A percentile compares a stretch with the other conserved stretches of the same genome.
Evolutionary conservation across 2,888 invertebrate species (phyloP).

Genomic region (Lasioglossum morio): DNA sequence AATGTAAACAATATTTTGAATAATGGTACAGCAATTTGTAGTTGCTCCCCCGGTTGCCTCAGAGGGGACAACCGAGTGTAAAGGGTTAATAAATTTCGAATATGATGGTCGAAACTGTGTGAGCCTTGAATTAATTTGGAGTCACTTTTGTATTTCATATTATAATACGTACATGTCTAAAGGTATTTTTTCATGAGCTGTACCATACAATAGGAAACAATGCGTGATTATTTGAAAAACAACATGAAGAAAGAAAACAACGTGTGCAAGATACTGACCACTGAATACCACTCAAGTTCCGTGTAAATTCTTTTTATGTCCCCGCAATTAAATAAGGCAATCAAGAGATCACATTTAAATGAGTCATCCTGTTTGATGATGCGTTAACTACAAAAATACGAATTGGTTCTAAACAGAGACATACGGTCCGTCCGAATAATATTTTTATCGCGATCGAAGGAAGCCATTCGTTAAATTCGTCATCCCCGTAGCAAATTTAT

Average conservation of each 20-base stretch:
- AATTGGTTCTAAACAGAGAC: conserved; percentile 13
- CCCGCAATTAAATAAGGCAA: neutral
- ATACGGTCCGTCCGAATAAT: neutral
- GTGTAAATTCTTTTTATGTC: neutral
- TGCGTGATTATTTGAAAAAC: neutral
- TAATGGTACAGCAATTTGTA: too few species aligned
- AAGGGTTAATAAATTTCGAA: neutral
- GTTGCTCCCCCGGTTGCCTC: too few species aligned
- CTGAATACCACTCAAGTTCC: neutral
- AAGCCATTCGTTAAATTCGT: conserved; percentile 41
- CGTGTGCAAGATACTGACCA: neutral
- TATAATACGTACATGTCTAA: neutral
- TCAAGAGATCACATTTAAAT: neutral
- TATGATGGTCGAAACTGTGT: neutral
- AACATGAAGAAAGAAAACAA: neutral
- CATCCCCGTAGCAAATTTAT: conserved; percentile 46
- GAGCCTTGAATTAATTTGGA: neutral
- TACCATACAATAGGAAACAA: too few species aligned
- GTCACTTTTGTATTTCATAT: neutral
- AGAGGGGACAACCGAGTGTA: too few species aligned
- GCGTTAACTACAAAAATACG: neutral
- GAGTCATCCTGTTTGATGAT: neutral
- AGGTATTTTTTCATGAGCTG: neutral
- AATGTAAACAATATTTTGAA: too few species aligned
- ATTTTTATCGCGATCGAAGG: conserved; percentile 33